phyloP scores from a whole-genome alignment of 2,113 vertebrate genomes.

The Ranitomeya imitator region DNA sequence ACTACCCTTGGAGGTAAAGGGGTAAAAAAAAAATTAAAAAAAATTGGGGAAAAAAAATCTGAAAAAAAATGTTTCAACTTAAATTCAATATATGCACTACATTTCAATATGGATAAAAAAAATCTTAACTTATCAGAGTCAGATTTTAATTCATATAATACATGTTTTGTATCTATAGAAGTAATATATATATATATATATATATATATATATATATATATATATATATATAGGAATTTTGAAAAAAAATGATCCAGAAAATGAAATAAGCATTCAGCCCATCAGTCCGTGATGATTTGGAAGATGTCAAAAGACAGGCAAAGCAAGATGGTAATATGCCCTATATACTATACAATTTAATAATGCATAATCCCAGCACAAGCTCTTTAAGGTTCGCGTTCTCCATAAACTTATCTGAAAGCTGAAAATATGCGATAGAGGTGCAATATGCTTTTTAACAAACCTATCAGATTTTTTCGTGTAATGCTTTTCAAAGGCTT shows the following conservation, averaged over 20 bases:
- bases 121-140: not conserved
- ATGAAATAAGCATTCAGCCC: conserved; percentile 3
- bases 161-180: not conserved
- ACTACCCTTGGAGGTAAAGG: too few relatives aligned
- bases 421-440: conserved; percentile 78
- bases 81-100: not conserved
- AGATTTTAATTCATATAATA: not conserved
- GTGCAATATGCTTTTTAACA: conserved; percentile 76
- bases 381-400: conserved; percentile 72
- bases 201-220: not conserved
- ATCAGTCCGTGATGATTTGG: conserved; percentile 2
- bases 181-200: not conserved
- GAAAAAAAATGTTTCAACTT: too few relatives aligned
- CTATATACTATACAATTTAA: conserved; percentile 64
- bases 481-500: conserved; percentile 82
- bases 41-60: too few relatives aligned
- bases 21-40: too few relatives aligned
- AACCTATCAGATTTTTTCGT: conserved; percentile 80
- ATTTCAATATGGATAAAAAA: not conserved
- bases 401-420: conserved; percentile 74
- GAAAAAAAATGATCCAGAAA: conserved; percentile 13
- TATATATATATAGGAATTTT: not conserved
- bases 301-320: not conserved
- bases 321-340: conserved; percentile 1
- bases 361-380: conserved; percentile 63